Evolutionary conservation across 2,797 vertebrate genomes (phyloP).

Genomic region (Geotria australis): DNA sequence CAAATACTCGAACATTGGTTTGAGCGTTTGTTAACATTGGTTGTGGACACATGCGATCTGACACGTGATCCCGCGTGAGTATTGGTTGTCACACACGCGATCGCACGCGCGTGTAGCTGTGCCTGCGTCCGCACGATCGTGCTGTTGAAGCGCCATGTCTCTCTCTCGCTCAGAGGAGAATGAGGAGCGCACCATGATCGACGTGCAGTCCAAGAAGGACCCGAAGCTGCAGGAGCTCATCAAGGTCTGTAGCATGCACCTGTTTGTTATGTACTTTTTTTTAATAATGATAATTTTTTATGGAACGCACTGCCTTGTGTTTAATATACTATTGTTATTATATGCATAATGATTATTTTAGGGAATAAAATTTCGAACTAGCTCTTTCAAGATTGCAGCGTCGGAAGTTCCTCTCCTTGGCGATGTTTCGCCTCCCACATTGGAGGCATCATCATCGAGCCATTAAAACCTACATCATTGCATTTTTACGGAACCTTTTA

Average conservation of each 20-base stretch:
- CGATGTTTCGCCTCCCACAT: no score
- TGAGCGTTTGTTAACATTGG: no score
- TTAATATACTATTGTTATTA: not conserved
- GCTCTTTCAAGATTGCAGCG: no score
- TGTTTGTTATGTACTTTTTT: not conserved
- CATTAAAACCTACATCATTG: no score
- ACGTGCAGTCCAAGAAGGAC: constrained; percentile 53
- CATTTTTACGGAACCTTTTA: no score
- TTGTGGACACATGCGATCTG: no score
- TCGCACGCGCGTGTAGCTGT: not conserved
- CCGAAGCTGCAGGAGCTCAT: constrained; percentile 75
- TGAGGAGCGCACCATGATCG: constrained; percentile 71
- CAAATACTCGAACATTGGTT: no score
- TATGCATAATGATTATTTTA: not conserved
- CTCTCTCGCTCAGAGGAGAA: constrained; percentile 40
- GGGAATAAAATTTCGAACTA: no score
- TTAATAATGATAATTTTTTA: not conserved
- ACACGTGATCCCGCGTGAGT: no score
- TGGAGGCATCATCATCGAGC: no score
- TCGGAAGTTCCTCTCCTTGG: no score
- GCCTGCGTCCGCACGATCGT: not conserved
- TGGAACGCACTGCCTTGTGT: not conserved
- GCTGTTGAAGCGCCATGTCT: no score
- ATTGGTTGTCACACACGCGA: not conserved
- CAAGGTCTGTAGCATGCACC: constrained; percentile 23